These are phyloP conservation scores for Petrocephalus microphthalmus DNA, from an alignment of 2,113 vertebrate species.

Conservation along the genomic window DNA sequence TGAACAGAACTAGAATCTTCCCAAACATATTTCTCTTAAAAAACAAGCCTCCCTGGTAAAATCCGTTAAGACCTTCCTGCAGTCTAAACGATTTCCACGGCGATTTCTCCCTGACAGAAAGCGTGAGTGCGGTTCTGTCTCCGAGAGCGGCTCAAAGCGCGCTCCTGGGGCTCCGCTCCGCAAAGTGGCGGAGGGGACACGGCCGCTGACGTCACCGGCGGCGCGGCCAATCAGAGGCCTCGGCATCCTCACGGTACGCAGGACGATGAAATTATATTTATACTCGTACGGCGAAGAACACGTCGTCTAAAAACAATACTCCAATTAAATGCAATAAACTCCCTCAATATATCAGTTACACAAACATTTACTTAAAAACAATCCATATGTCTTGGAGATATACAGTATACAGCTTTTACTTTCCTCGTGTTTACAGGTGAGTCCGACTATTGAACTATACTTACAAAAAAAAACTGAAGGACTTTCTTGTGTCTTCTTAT, in stretches of 20 bases:
- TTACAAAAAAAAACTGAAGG: not conserved
- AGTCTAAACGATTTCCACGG: not conserved
- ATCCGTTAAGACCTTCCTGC: not conserved
- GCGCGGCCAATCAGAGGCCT: not conserved
- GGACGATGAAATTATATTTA: not conserved
- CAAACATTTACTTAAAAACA: not conserved
- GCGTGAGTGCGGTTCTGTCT: not conserved
- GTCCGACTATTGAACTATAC: not conserved
- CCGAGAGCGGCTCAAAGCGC: not conserved
- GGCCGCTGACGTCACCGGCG: not conserved
- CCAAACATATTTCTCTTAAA: not conserved
- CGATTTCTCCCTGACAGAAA: not conserved
- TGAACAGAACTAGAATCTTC: not conserved
- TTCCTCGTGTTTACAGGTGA: not conserved
- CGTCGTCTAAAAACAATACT: not conserved
- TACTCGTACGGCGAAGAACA: not conserved
- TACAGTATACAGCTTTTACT: not conserved
- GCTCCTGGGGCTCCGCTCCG: not conserved
- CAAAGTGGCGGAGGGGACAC: not conserved
- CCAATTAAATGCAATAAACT: not conserved
- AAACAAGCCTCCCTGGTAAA: not conserved
- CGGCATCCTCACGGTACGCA: not conserved
- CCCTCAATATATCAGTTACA: not conserved
- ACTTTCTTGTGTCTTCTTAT: not conserved
- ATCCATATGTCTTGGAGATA: not conserved